Conservation (phyloP, 2,888 invertebrate genomes). For the Phytoseiulus persimilis region DNA sequence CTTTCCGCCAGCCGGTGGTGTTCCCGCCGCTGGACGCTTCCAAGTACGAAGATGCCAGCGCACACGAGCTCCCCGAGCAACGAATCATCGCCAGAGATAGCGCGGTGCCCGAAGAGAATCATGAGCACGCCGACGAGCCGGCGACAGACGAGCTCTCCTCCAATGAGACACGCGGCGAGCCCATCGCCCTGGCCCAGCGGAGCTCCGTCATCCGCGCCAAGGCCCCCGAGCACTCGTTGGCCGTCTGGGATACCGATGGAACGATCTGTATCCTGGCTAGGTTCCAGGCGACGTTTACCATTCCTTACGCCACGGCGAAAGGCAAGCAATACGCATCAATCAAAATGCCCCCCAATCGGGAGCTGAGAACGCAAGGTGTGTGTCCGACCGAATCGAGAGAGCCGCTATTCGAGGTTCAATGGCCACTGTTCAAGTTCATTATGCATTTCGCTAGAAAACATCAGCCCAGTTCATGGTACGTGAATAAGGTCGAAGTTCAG, state of each 20-base stretch:
- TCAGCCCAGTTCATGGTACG: constrained; percentile 60
- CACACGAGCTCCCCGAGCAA: constrained; percentile 19
- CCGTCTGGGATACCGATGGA: constrained; percentile 45
- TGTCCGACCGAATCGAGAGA: constrained; percentile 22
- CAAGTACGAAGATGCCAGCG: constrained; percentile 14
- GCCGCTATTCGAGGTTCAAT: constrained; percentile 32
- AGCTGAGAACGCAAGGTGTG: constrained; percentile 7
- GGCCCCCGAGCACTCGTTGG: constrained; percentile 45
- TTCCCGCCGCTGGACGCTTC: constrained; percentile 32
- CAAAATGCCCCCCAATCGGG: constrained; percentile 27
- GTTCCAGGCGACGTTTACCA: constrained; percentile 45
- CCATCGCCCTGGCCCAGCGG: neutral
- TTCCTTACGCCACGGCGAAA: constrained; percentile 44
- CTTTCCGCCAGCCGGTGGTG: constrained; percentile 37
- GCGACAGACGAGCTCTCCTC: neutral
- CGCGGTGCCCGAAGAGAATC: constrained; percentile 19
- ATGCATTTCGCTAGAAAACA: constrained; percentile 34
- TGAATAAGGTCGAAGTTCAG: constrained; percentile 64
- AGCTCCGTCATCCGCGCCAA: neutral
- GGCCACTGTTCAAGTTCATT: constrained; percentile 39
- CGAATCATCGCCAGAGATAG: constrained; percentile 21
- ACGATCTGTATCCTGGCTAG: constrained; percentile 46
- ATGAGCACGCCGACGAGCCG: constrained; percentile 24
- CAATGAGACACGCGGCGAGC: constrained; percentile 6
- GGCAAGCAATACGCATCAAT: constrained; percentile 42